These are phyloP conservation scores for Neoitamus cyanurus DNA, from an alignment of 2,888 invertebrate genomes.

Conservation along the genomic window DNA sequence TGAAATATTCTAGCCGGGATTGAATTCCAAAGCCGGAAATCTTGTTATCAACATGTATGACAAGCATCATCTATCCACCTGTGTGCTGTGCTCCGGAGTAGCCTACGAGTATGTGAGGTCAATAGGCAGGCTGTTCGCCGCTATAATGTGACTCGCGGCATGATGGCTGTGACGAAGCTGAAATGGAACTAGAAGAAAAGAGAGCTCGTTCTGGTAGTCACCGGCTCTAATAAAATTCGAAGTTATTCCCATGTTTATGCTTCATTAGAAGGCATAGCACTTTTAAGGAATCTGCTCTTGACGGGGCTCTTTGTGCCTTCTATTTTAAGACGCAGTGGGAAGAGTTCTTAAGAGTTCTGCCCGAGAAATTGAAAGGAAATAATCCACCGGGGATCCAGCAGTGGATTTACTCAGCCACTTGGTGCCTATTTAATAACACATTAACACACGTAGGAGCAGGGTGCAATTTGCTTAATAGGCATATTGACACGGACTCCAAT, in stretches of 20 bases:
- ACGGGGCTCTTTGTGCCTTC: not conserved
- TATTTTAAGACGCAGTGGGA: not conserved
- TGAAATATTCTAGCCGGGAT: constrained; percentile 16
- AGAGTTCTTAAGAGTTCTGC: not conserved
- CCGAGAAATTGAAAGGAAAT: not conserved
- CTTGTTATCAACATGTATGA: constrained; percentile 40
- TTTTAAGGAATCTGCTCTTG: constrained; percentile 30
- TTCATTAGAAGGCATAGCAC: constrained; percentile 35
- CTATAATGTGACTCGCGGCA: not conserved
- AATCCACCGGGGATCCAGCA: not conserved
- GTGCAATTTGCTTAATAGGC: not conserved
- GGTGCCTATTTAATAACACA: not conserved
- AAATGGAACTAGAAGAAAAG: constrained; percentile 7
- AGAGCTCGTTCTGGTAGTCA: constrained; percentile 31
- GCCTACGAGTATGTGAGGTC: not conserved
- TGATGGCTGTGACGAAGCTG: constrained; percentile 22
- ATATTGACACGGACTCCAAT: not conserved
- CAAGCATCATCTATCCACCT: constrained; percentile 31
- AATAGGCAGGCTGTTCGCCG: not conserved
- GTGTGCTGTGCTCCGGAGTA: not conserved
- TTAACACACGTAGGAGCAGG: not conserved
- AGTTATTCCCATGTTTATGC: constrained; percentile 38
- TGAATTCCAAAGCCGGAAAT: constrained; percentile 41
- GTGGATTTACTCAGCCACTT: not conserved
- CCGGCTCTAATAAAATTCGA: not conserved